Conservation (phyloP, 2,888 invertebrate genomes). For the Athetis lepigone region DNA sequence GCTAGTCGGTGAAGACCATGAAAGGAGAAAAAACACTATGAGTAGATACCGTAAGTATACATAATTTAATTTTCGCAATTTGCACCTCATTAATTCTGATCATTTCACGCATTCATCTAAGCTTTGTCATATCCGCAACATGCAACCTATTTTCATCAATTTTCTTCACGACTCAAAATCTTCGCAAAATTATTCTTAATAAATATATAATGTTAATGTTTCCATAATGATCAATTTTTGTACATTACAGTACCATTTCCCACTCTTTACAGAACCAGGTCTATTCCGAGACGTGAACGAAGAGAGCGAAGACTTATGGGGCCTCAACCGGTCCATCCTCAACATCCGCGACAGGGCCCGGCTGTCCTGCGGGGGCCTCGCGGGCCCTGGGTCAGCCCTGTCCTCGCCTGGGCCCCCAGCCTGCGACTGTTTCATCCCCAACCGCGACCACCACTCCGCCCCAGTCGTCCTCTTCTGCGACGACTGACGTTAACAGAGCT, state of each 20-base stretch:
- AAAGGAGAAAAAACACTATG: slow-evolving; percentile 78
- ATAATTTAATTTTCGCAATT: too few relatives aligned
- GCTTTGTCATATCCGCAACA: too few relatives aligned
- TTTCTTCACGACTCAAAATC: too few relatives aligned
- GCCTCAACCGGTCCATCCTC: slow-evolving; percentile 75
- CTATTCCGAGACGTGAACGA: slow-evolving; percentile 64
- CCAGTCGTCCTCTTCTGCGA: slow-evolving; percentile 91
- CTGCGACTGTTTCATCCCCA: slow-evolving; percentile 85
- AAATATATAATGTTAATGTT: too few relatives aligned
- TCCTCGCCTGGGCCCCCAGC: slow-evolving; percentile 86
- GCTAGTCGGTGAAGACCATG: slow-evolving; percentile 92
- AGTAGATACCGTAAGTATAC: slow-evolving; percentile 80
- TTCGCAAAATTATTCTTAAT: too few relatives aligned
- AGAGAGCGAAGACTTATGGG: slow-evolving; percentile 74
- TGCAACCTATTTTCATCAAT: too few relatives aligned
- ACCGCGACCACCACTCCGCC: slow-evolving; percentile 89
- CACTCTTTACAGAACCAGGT: slow-evolving; percentile 76
- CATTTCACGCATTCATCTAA: too few relatives aligned
- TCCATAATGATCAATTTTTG: too few relatives aligned
- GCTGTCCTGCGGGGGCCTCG: slow-evolving; percentile 82
- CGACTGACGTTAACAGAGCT: slow-evolving; percentile 84
- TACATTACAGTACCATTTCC: too few relatives aligned
- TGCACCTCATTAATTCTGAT: too few relatives aligned
- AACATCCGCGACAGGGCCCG: slow-evolving; percentile 84
- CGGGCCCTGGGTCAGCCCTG: slow-evolving; percentile 83